phyloP scores from a whole-genome alignment of 1,140 invertebrate species.

The Lineus longissimus region DNA sequence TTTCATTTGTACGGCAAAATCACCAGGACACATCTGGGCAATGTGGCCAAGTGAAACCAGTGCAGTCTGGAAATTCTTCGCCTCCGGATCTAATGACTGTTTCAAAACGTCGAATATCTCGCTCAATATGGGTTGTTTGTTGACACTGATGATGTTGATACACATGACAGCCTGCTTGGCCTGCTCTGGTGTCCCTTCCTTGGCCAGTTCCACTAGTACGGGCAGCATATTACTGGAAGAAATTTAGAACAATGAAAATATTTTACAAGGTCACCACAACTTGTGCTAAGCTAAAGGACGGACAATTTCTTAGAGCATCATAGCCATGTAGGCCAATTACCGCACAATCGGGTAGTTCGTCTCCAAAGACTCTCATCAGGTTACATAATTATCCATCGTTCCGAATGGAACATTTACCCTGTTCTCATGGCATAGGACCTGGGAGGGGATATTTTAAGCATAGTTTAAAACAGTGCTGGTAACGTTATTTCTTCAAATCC shows the following conservation, averaged over 20 bases:
- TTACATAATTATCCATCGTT: too few species aligned
- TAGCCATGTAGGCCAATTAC: too few species aligned
- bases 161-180: slow-evolving; percentile 94
- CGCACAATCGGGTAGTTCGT: too few species aligned
- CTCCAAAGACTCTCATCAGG: too few species aligned
- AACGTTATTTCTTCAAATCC: too few species aligned
- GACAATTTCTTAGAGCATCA: too few species aligned
- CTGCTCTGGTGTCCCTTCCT: slow-evolving; percentile 86
- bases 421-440: too few species aligned
- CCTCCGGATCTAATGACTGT: slow-evolving; percentile 67
- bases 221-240: slow-evolving; percentile 63
- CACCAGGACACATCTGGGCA: slow-evolving; percentile 80
- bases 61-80: slow-evolving; percentile 82
- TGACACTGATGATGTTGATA: slow-evolving; percentile 69
- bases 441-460: too few species aligned
- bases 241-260: slow-evolving; percentile 26
- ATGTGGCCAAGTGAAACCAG: slow-evolving; percentile 93
- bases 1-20: slow-evolving; percentile 84
- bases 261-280: slow-evolving; percentile 56
- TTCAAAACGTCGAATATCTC: slow-evolving; percentile 22
- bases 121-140: neutral
- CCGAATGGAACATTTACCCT: too few species aligned
- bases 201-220: slow-evolving; percentile 80
- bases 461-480: too few species aligned
- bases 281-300: neutral